Evolutionary conservation across 2,113 vertebrate genomes (phyloP).

Genomic region (Lethenteron reissneri): DNA sequence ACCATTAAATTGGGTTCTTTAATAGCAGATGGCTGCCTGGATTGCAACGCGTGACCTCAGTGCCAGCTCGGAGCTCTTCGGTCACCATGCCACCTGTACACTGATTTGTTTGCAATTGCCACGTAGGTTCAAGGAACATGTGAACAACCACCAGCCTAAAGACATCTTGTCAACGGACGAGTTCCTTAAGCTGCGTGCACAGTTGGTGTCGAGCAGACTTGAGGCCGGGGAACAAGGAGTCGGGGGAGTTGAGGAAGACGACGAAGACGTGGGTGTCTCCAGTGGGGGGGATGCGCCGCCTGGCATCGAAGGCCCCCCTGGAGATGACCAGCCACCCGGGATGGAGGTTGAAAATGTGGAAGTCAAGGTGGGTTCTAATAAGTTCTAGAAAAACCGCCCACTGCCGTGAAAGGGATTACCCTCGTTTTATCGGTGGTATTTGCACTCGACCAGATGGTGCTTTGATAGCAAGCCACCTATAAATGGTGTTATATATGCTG

Average conservation of each 20-base stretch:
- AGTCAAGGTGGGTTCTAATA: not conserved
- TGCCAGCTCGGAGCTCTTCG: too few relatives aligned
- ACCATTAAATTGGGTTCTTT: too few relatives aligned
- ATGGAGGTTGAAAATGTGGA: conserved; percentile 41
- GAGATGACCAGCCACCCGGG: conserved; percentile 56
- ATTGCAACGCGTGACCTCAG: too few relatives aligned
- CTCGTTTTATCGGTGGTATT: too few relatives aligned
- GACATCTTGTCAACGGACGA: conserved; percentile 67
- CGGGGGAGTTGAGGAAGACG: conserved; percentile 19
- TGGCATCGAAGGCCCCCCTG: conserved; percentile 29
- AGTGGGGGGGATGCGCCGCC: conserved; percentile 36
- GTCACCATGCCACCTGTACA: too few relatives aligned
- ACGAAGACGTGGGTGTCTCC: conserved; percentile 16
- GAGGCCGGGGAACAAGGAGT: conserved; percentile 29
- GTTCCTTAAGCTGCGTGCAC: conserved; percentile 60
- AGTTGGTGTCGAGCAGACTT: conserved; percentile 30
- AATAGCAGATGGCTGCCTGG: too few relatives aligned
- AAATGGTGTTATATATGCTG: too few relatives aligned
- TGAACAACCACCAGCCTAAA: conserved; percentile 73
- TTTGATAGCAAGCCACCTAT: too few relatives aligned
- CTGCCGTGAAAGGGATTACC: too few relatives aligned
- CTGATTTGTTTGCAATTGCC: too few relatives aligned
- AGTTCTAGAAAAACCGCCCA: too few relatives aligned
- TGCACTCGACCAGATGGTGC: too few relatives aligned
- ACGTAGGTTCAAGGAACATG: conserved; percentile 74